phyloP scores from a whole-genome alignment of 2,797 vertebrate species.

The Gallinago solitaria region DNA sequence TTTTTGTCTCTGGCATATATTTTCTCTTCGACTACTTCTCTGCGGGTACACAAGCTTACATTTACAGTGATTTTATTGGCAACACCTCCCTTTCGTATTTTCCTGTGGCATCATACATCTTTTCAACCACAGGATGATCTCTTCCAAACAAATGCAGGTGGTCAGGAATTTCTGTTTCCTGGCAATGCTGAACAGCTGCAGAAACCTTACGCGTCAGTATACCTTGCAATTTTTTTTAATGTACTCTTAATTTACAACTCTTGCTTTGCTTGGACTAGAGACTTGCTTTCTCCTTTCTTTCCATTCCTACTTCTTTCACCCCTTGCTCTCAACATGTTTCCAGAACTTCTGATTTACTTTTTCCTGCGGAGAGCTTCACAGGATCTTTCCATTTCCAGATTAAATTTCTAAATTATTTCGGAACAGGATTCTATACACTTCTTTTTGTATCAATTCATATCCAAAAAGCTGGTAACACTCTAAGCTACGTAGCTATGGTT shows the following conservation, averaged over 20 bases:
- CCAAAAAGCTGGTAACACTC: not conserved
- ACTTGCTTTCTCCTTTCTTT: not conserved
- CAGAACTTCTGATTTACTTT: not conserved
- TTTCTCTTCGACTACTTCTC: not conserved
- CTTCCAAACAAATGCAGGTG: slow-evolving; percentile 25
- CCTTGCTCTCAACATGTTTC: not conserved
- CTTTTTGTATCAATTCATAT: not conserved
- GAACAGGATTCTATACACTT: not conserved
- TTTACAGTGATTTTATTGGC: not conserved
- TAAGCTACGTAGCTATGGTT: not conserved
- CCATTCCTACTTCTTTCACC: not conserved
- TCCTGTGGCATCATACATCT: not conserved
- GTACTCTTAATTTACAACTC: not conserved
- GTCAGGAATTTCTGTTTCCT: slow-evolving; percentile 49
- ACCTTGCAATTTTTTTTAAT: not conserved
- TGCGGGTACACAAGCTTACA: not conserved
- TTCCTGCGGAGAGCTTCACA: not conserved
- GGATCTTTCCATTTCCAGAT: not conserved
- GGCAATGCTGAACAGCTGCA: slow-evolving; percentile 18
- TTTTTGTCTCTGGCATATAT: not conserved
- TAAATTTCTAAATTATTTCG: not conserved
- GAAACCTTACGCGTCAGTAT: not conserved
- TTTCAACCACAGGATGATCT: slow-evolving; percentile 4
- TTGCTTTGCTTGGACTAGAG: slow-evolving; percentile 42
- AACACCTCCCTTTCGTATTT: not conserved